Base-by-base conservation (phyloP, 1,140 invertebrate genomes). In the Temnothorax curvispinosus region DNA sequence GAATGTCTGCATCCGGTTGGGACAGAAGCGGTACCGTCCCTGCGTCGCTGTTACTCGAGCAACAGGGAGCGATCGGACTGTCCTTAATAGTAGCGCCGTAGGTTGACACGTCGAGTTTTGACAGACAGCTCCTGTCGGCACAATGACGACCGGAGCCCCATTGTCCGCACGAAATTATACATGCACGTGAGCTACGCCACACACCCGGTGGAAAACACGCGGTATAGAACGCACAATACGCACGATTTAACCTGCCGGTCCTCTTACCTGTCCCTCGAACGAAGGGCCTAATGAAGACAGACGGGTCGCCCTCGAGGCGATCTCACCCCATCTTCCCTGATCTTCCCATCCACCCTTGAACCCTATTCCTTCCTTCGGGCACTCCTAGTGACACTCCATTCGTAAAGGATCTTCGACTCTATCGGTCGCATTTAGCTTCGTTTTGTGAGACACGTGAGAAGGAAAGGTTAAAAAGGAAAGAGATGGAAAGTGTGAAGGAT, bases 101-200 rank as follows among this genome's bases (percentile, higher is more conserved):
- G 65, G 89, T 89, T 89, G 89, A 90, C 89, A 85, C 56, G 80
- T 60, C 52, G 85, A 90, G 89, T 90, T 90, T 90, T 90, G 89
- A 90, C 89, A 89, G 89, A 90, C 89, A 90, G 89, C 88, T 89
- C 77, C 89, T 89, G 71, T 64, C 72, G 77, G 77, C 85, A 90
- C 89, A 90, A 90, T 90, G 77, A 88, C 71, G 65, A 44, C 50
- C 44, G 74, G 50, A 27, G 0, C 0, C 27, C 67, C 62, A 90
- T 90, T 82, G 80, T 82, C 5, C 88, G 85, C 52, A 44, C 64
- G 44, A 65, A 90, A 89, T 90, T 89, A 90, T 90, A 90, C 85
- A 89, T 90, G 89, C 89, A 50, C 65, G 85, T 69, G 35, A 67
- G 89, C 88, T 75, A 54, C 47, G 69, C 72, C 86, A 86, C 84